Conservation (phyloP, 2,888 invertebrate genomes). For the Agapetus fuscipes region DNA sequence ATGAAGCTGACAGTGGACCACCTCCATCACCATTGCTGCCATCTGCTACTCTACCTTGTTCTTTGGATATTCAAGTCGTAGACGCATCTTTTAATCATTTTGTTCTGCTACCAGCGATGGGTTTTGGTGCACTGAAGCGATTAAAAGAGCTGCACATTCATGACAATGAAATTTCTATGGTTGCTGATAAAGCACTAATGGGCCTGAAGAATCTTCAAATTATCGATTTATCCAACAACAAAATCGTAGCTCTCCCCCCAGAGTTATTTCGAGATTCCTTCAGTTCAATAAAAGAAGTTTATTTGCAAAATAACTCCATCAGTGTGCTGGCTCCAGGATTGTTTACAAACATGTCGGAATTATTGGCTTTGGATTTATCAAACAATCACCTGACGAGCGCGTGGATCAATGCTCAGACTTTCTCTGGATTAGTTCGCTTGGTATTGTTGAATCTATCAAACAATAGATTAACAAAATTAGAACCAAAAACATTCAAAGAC, state of each 20-base stretch:
- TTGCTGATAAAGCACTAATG: slow-evolving; percentile 72
- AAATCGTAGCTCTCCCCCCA: slow-evolving; percentile 78
- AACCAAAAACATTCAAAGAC: slow-evolving; percentile 76
- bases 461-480: slow-evolving; percentile 71
- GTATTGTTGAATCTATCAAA: slow-evolving; percentile 79
- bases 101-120: slow-evolving; percentile 70
- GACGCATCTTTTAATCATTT: slow-evolving; percentile 82
- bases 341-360: slow-evolving; percentile 74
- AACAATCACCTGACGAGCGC: slow-evolving; percentile 78
- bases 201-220: slow-evolving; percentile 74
- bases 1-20: slow-evolving; percentile 29
- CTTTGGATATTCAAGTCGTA: slow-evolving; percentile 69
- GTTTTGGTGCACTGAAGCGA: slow-evolving; percentile 70
- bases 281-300: slow-evolving; percentile 75
- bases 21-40: slow-evolving; percentile 34
- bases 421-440: slow-evolving; percentile 78
- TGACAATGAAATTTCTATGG: slow-evolving; percentile 82
- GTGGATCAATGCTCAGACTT: slow-evolving; percentile 79
- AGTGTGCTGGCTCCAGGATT: slow-evolving; percentile 76
- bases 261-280: slow-evolving; percentile 73
- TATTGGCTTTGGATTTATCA: slow-evolving; percentile 75
- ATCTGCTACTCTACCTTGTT: slow-evolving; percentile 48
- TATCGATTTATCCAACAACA: slow-evolving; percentile 83
- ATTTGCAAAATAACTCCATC: slow-evolving; percentile 86
- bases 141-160: slow-evolving; percentile 74